A percentile compares a stretch with the other conserved stretches of the same genome.
These are phyloP conservation scores for Pocota personata DNA, from an alignment of 2,888 invertebrate species.

Conservation along the genomic window DNA sequence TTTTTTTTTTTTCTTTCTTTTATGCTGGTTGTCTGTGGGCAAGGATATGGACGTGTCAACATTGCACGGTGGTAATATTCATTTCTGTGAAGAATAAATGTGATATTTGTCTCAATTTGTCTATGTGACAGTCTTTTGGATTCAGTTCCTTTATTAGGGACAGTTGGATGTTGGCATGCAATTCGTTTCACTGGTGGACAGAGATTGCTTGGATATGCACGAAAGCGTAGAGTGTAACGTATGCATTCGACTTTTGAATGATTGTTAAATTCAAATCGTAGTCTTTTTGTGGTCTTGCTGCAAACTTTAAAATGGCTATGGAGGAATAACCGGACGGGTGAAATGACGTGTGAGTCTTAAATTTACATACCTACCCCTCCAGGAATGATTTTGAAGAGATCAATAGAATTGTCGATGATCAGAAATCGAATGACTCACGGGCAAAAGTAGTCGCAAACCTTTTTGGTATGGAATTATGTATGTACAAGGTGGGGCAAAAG, in stretches of 20 bases:
- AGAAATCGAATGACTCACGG: too few relatives aligned
- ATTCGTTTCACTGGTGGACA: constrained; percentile 33
- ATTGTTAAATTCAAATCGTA: too few relatives aligned
- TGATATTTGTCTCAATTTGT: constrained; percentile 71
- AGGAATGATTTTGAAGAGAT: too few relatives aligned
- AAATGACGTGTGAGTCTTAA: too few relatives aligned
- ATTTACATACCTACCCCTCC: too few relatives aligned
- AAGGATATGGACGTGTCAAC: constrained; percentile 27
- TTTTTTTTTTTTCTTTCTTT: background rate
- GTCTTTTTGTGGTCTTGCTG: too few relatives aligned
- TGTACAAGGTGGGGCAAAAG: too few relatives aligned
- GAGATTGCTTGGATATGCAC: constrained; percentile 3
- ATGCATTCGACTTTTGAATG: background rate
- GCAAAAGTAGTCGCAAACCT: too few relatives aligned
- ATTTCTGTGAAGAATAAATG: constrained; percentile 42
- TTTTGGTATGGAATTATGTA: too few relatives aligned
- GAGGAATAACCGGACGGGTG: too few relatives aligned
- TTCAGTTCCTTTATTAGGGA: constrained; percentile 56
- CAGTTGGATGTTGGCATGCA: constrained; percentile 62
- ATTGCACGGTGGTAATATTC: constrained; percentile 6
- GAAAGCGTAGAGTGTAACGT: background rate
- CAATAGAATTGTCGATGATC: too few relatives aligned
- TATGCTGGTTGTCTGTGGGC: constrained; percentile 1
- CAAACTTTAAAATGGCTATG: too few relatives aligned
- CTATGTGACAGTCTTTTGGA: constrained; percentile 55